phyloP scores from a whole-genome alignment of 1,140 invertebrate genomes.

The Chironomus tepperi region DNA sequence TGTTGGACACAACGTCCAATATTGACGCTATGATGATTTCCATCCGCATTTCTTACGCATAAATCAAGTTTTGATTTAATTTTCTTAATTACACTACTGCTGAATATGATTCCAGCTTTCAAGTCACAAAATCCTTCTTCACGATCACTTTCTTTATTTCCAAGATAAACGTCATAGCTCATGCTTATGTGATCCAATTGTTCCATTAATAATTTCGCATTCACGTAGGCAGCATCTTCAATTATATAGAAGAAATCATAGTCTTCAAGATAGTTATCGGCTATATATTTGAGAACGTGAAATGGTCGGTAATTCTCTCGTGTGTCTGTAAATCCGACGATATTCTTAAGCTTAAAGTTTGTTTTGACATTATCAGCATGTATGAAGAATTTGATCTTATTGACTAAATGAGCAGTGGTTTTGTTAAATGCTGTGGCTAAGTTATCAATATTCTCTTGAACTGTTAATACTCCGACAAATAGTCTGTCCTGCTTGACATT shows the following conservation, averaged over 20 bases:
- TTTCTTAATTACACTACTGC: slow-evolving; percentile 64
- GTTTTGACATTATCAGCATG: slow-evolving; percentile 52
- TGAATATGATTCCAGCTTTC: slow-evolving; percentile 66
- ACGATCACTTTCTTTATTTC: slow-evolving; percentile 40
- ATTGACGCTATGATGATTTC: slow-evolving; percentile 68
- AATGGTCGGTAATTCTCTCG: slow-evolving; percentile 64
- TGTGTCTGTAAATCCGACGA: slow-evolving; percentile 72
- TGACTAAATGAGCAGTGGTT: slow-evolving; percentile 66
- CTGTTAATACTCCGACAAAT: slow-evolving; percentile 75
- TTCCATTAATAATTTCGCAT: slow-evolving; percentile 57
- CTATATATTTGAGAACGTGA: slow-evolving; percentile 80
- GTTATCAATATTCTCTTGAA: slow-evolving; percentile 56
- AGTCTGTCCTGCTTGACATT: slow-evolving; percentile 75
- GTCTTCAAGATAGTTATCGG: slow-evolving; percentile 76
- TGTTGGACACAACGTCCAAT: slow-evolving; percentile 72
- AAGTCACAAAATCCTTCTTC: slow-evolving; percentile 37
- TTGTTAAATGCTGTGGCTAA: slow-evolving; percentile 69
- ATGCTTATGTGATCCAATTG: slow-evolving; percentile 70
- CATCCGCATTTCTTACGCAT: slow-evolving; percentile 75
- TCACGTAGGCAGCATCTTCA: slow-evolving; percentile 71
- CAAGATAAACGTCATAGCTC: slow-evolving; percentile 70
- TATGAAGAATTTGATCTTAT: slow-evolving; percentile 69
- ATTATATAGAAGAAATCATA: slow-evolving; percentile 87
- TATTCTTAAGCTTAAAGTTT: slow-evolving; percentile 61
- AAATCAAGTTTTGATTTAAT: slow-evolving; percentile 68